Percentiles rank a stretch among this genome's conserved stretches.
Conservation (phyloP, 2,113 vertebrate species). For the Zosterops japonicus region DNA sequence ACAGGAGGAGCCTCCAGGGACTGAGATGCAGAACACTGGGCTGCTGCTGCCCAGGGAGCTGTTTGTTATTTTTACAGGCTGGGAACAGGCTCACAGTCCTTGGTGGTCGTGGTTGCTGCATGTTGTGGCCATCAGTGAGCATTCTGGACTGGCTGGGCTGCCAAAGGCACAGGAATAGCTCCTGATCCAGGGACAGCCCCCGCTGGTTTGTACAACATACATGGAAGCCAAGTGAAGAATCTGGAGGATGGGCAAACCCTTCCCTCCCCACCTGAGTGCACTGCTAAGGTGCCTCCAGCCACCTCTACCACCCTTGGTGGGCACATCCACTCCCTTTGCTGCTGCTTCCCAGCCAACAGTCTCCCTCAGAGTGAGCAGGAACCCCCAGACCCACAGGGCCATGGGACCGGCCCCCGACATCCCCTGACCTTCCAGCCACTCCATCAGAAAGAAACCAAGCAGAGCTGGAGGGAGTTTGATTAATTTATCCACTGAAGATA, state of each 20-base stretch:
- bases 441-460: conserved; percentile 1
- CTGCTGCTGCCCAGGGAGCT: background rate
- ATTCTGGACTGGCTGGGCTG: background rate
- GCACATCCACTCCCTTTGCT: background rate
- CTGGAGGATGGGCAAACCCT: background rate
- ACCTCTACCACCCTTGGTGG: background rate
- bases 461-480: conserved; percentile 8
- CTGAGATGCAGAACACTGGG: background rate
- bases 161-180: background rate
- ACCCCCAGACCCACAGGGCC: background rate
- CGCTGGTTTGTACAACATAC: accelerated
- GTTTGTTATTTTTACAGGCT: background rate
- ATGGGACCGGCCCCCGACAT: accelerated
- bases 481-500: conserved; percentile 66
- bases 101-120: accelerated
- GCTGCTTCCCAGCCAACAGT: background rate
- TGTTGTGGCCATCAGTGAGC: too few species aligned
- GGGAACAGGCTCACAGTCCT: background rate
- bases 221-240: background rate
- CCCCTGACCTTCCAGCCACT: background rate
- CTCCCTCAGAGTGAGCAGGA: background rate
- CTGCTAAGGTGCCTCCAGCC: background rate
- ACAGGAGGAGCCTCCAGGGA: background rate
- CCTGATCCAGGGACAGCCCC: background rate
- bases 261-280: background rate